Conservation (phyloP, 37 sponge, comb jelly and placozoan genomes). For the Tethya wilhelma region DNA sequence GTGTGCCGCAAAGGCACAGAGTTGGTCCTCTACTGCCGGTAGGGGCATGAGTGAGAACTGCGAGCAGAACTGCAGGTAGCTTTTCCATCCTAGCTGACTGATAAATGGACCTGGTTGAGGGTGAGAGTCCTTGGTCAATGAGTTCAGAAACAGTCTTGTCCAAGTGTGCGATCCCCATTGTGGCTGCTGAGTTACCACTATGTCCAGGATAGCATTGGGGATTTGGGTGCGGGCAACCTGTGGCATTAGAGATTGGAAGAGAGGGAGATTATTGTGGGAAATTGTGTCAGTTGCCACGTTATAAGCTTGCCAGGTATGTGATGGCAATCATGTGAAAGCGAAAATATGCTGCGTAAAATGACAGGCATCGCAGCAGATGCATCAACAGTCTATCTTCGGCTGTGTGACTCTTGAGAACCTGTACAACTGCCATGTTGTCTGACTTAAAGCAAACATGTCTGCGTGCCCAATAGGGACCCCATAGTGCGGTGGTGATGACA, state of each 20-base stretch:
- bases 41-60: too few relatives aligned
- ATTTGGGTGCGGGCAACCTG: background rate
- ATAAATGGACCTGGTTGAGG: background rate
- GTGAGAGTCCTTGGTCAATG: background rate
- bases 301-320: slow-evolving; percentile 59
- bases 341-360: slow-evolving; percentile 30
- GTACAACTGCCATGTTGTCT: too few relatives aligned
- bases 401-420: too few relatives aligned
- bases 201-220: slow-evolving; percentile 6
- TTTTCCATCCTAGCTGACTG: too few relatives aligned
- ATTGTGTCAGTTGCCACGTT: slow-evolving; percentile 40
- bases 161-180: slow-evolving; percentile 33
- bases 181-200: slow-evolving; percentile 1
- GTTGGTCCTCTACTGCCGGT: too few relatives aligned
- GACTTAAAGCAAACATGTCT: too few relatives aligned
- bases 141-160: background rate
- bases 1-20: too few relatives aligned
- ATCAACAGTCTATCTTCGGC: slow-evolving; percentile 15
- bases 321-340: slow-evolving; percentile 9
- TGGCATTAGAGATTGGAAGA: slow-evolving; percentile 31
- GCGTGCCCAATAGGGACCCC: too few relatives aligned
- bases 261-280: slow-evolving; percentile 30
- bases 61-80: too few relatives aligned
- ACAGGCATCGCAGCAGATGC: slow-evolving; percentile 55
- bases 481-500: too few relatives aligned